phyloP scores from a whole-genome alignment of 2,797 vertebrate genomes.

The Epinephelus malabaricus region DNA sequence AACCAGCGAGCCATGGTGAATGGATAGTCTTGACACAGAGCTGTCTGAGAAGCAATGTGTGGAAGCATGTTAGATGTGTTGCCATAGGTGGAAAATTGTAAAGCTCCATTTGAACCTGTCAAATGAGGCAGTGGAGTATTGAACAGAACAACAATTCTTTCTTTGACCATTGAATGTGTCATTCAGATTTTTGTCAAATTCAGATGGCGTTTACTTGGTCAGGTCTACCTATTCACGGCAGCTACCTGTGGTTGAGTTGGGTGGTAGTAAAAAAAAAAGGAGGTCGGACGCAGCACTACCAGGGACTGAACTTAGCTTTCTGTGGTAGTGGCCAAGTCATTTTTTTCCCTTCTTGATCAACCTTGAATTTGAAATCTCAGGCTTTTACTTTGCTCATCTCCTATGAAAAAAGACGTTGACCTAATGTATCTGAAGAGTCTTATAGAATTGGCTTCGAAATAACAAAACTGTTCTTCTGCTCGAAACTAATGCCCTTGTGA shows the following conservation, averaged over 20 bases:
- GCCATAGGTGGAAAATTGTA: neutral
- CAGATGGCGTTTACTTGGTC: neutral
- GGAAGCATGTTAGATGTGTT: neutral
- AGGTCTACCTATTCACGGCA: neutral
- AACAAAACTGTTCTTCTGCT: neutral
- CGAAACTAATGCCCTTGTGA: slow-evolving; percentile 8
- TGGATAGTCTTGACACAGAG: neutral
- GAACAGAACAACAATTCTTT: neutral
- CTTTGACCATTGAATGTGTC: neutral
- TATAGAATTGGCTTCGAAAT: neutral
- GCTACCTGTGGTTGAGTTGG: neutral
- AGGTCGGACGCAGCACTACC: neutral
- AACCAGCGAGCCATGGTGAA: neutral
- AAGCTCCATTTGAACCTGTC: neutral
- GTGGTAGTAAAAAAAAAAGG: neutral
- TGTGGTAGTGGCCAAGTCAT: neutral
- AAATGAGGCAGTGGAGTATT: neutral
- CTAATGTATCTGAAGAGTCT: neutral
- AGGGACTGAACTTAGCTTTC: neutral
- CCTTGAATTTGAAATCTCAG: no score
- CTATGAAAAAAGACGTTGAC: neutral
- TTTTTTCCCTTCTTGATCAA: neutral
- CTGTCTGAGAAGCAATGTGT: neutral
- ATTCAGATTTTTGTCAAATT: neutral
- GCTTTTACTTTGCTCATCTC: neutral